Evolutionary conservation across 2,888 invertebrate genomes (phyloP), one percentile per base, ranked within the genome.

Genomic region (Ellobium chinense): DNA sequence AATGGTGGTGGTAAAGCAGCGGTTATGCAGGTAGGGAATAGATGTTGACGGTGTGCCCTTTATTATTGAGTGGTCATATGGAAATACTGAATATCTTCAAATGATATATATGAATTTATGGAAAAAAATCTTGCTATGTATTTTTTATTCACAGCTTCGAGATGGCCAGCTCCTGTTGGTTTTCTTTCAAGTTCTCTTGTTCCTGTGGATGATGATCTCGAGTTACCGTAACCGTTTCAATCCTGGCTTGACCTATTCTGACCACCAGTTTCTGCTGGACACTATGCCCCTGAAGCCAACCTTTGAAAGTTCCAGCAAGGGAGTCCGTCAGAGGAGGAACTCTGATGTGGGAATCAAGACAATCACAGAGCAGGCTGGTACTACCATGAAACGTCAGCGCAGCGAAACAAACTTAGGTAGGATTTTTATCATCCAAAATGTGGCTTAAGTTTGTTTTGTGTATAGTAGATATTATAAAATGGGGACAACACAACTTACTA

Each of bases 191-290:
- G 80, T n/a, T 9, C 24, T 75, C 21, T 31, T 75, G 29, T 75
- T 80, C 36, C 3, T 80, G 14, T 80, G 80, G 80, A 31, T 80
- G 58, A 34, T 75, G 56, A 63, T 79, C 24, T 56, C 58, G 4
- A 62, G 63, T 56, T 62, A 34, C 37, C 65, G 79, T 9, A 66
- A 81, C 36, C 70, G 78, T 46, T 18, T 24, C 56, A 81, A 81
- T 73, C 24, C 60, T 29, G 39, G 69, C 18, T 56, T 77, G 18
- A 46, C 77, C 69, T 77, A 77, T 39, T 74, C 82, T n/a, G 82
- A 80, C 63, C 46, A 82, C 29, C 80, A 82, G 78, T 80, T 80
- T n/a, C 58, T 80, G 37, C 56, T 83, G 77, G 83, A 82, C 68
- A 78, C 82, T 29, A 82, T 82, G 82, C 84, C 84, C 24, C 54